Evolutionary conservation across 2,797 vertebrate species (phyloP), one percentile per base, ranked within the genome.

Genomic region (Megaceryle alcyon): DNA sequence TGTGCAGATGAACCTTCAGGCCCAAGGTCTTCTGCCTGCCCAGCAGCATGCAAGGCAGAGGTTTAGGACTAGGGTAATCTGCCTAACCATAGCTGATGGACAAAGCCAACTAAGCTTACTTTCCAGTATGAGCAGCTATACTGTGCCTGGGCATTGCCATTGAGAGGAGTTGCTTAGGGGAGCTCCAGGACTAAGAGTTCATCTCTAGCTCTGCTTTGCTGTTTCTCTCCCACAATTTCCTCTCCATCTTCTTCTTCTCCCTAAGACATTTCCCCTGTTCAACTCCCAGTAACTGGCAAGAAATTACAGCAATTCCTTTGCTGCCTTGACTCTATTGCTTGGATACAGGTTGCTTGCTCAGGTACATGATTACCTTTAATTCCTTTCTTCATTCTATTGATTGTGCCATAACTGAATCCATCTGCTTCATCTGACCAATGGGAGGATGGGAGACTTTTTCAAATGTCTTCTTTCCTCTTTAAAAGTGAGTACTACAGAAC

Each of bases 321-420:
- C 83, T 92, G 68, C 48, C 68, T 71, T 73, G 35, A 71, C 57
- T 61, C 46, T 81, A 25, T 12, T 79, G 29, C 66, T 92, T 72
- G 44, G 8, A 63, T 66, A 7, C 48, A 20, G 53, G 53, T 54
- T 31, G 53, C 53, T 54, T 53, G 48, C 77, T 88, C 73, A 82
- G 77, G 54, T 96, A 95, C 96, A 85, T 90, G 70, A 86, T 91
- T 91, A 37, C 64, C 88, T 91, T 76, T 87, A 79, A 78, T 94
- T 89, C 57, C 43, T 78, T 91, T 86, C 82, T 84, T 83, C 1
- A 3, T 69, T 92, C 48, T 86, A 77, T 59, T 94, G 85, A 86
- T 92, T 94, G 92, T 72, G 25, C 82, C 13, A 18, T 92, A 96
- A 97, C 68, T 82, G 56, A 92, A 94, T 92, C 93, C 92, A 94